phyloP scores from a whole-genome alignment of 2,113 vertebrate genomes.

The Nymphicus hollandicus region DNA sequence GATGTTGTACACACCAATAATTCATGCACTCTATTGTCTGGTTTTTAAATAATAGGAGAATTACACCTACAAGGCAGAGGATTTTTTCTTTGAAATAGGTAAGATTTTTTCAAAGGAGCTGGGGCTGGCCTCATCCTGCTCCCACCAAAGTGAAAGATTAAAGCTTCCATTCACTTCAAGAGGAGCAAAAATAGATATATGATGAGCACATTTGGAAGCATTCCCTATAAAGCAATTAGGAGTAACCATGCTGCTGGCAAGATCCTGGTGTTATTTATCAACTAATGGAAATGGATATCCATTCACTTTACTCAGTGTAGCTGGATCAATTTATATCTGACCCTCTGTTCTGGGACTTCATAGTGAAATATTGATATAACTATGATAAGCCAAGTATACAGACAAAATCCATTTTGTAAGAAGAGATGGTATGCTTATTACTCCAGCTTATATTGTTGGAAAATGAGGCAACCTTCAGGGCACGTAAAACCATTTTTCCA shows the following conservation, averaged over 20 bases:
- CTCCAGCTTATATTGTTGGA: background rate
- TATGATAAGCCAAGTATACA: background rate
- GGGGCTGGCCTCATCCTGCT: background rate
- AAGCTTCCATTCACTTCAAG: background rate
- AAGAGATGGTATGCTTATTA: background rate
- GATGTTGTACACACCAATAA: background rate
- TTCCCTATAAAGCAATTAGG: background rate
- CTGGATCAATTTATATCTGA: background rate
- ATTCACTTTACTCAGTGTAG: background rate
- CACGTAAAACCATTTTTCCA: background rate
- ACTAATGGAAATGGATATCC: background rate
- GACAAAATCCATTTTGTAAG: background rate
- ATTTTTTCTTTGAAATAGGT: background rate
- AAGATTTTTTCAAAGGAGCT: background rate
- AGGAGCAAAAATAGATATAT: background rate
- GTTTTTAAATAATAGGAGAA: background rate
- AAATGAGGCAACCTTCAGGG: background rate
- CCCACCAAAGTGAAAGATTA: background rate
- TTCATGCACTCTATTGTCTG: background rate
- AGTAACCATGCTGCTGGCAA: background rate
- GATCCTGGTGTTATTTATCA: background rate
- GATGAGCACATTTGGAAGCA: background rate
- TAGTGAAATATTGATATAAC: background rate
- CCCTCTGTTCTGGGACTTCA: background rate
- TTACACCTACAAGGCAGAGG: background rate